Evolutionary conservation across 1,140 invertebrate species (phyloP).

Genomic region (Drosophila littoralis): DNA sequence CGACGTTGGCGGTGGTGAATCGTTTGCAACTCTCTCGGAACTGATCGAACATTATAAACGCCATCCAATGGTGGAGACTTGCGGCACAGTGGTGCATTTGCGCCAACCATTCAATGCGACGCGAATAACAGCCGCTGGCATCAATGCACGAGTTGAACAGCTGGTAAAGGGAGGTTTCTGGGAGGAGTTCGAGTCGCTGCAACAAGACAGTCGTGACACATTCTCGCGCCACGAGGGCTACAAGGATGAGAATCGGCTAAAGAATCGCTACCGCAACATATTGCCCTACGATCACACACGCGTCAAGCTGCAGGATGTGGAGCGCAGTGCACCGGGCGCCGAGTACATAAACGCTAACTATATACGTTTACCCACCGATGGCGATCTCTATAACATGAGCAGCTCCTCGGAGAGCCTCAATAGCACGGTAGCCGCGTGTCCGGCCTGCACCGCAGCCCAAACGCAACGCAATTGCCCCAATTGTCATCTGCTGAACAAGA

Average conservation of each 20-base stretch:
- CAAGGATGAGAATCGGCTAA: slow-evolving; percentile 95
- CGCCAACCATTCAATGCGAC: slow-evolving; percentile 99
- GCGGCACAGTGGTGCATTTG: slow-evolving; percentile 97
- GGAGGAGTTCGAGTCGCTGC: slow-evolving; percentile 99
- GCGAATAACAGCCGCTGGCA: slow-evolving; percentile 96
- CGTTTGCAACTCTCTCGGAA: slow-evolving; percentile 96
- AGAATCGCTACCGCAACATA: slow-evolving; percentile 99
- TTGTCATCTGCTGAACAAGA: slow-evolving; percentile 82
- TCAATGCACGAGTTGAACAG: slow-evolving; percentile 94
- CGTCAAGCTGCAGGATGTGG: slow-evolving; percentile 94
- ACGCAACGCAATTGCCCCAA: slow-evolving; percentile 79
- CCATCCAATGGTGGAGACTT: slow-evolving; percentile 99
- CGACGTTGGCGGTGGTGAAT: slow-evolving; percentile 97
- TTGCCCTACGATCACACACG: slow-evolving; percentile 99
- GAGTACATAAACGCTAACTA: slow-evolving; percentile 99
- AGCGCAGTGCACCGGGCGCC: slow-evolving; percentile 89
- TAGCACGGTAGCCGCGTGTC: slow-evolving; percentile 69
- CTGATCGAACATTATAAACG: slow-evolving; percentile 98
- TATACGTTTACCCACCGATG: slow-evolving; percentile 89
- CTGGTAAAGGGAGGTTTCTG: slow-evolving; percentile 94
- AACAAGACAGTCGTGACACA: slow-evolving; percentile 97
- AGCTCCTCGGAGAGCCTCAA: slow-evolving; percentile 84
- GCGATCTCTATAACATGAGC: slow-evolving; percentile 84
- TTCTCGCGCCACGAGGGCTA: slow-evolving; percentile 97
- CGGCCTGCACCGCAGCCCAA: slow-evolving; percentile 79